Evolutionary conservation across 1,140 invertebrate species (phyloP).

Genomic region (Luehdorfia chinensis): DNA sequence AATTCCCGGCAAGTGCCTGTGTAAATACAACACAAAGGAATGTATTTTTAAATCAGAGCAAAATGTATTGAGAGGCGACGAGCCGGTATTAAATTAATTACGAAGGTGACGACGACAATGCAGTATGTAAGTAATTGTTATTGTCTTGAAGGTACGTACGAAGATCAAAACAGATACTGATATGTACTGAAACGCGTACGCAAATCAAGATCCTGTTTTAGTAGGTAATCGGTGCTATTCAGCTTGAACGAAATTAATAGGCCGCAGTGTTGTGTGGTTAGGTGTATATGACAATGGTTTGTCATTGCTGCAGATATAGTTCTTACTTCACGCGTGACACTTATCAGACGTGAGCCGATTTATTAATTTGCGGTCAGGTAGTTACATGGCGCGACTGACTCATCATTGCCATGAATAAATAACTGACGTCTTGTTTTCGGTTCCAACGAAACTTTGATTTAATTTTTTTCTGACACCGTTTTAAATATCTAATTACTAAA

Average conservation of each 20-base stretch:
- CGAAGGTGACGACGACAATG: constrained; percentile 23
- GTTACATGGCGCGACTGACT: constrained; percentile 23
- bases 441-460: neutral
- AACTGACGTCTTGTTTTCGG: constrained; percentile 13
- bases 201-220: neutral
- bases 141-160: constrained; percentile 19
- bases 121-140: constrained; percentile 31
- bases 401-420: constrained; percentile 16
- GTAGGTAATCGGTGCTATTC: neutral
- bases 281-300: constrained; percentile 33
- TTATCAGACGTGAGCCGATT: constrained; percentile 47
- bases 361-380: constrained; percentile 34
- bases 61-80: constrained; percentile 14
- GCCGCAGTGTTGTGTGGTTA: neutral
- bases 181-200: neutral
- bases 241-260: neutral
- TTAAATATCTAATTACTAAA: too few species aligned
- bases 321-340: constrained; percentile 46
- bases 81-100: constrained; percentile 15
- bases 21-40: constrained; percentile 17
- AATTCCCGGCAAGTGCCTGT: constrained; percentile 14
- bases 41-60: constrained; percentile 18
- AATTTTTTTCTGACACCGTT: neutral
- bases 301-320: constrained; percentile 44
- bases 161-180: constrained; percentile 13